phyloP scores from a whole-genome alignment of 2,888 invertebrate genomes.

The Diarsia brunnea region DNA sequence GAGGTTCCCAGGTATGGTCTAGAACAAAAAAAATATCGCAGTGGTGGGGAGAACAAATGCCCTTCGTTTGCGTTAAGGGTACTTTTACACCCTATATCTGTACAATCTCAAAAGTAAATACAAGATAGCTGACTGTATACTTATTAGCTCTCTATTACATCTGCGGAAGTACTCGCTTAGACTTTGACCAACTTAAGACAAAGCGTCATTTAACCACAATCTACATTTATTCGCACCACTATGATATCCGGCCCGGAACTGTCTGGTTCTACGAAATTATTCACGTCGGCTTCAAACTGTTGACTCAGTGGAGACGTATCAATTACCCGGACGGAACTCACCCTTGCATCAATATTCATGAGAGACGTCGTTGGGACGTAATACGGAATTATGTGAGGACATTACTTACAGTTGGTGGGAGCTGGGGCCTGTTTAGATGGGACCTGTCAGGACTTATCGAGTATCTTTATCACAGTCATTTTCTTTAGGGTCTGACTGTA shows the following conservation, averaged over 20 bases:
- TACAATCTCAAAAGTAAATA: background rate
- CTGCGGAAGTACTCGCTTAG: background rate
- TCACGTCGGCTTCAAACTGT: constrained; percentile 29
- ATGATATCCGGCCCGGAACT: background rate
- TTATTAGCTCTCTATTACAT: background rate
- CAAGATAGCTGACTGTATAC: no score
- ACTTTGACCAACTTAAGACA: background rate
- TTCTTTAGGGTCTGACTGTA: background rate
- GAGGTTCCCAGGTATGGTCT: no score
- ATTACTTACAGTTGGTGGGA: constrained; percentile 14
- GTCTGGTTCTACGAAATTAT: constrained; percentile 43
- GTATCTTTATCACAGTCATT: background rate
- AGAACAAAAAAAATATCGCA: no score
- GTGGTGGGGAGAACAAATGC: no score
- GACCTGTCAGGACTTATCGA: no score
- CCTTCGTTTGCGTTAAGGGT: no score
- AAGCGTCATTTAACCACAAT: background rate
- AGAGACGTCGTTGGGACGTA: constrained; percentile 13
- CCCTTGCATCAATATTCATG: constrained; percentile 53
- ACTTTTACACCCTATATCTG: no score
- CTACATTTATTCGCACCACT: background rate
- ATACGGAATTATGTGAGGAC: constrained; percentile 14
- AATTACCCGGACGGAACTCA: constrained; percentile 51
- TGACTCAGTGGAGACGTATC: constrained; percentile 43
- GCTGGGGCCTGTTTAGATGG: background rate